phyloP scores from a whole-genome alignment of 2,888 invertebrate species.

The Tridacna crocea region DNA sequence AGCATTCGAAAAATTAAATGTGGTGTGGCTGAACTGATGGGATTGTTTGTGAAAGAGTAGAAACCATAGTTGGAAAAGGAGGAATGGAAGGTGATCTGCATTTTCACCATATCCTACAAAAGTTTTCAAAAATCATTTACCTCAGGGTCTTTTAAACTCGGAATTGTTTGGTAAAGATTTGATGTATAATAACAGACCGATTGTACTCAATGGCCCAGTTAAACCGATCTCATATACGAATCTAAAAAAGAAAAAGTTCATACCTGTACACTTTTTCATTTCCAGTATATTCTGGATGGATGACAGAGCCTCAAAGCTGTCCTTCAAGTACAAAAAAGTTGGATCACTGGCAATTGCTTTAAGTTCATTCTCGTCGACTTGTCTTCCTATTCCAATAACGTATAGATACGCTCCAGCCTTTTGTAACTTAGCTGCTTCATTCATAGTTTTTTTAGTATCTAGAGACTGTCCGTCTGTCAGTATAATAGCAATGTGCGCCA shows the following conservation, averaged over 20 bases:
- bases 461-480: conserved; percentile 69
- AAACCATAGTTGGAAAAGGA: too few relatives aligned
- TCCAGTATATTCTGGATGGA: conserved; percentile 67
- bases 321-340: conserved; percentile 69
- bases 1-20: too few relatives aligned
- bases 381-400: conserved; percentile 62
- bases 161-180: background rate
- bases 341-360: conserved; percentile 71
- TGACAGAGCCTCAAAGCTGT: conserved; percentile 66
- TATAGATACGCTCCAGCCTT: conserved; percentile 57
- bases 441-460: conserved; percentile 40
- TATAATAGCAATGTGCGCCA: conserved; percentile 64
- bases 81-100: background rate
- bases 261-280: conserved; percentile 68
- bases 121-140: background rate
- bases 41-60: too few relatives aligned
- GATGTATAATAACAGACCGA: background rate
- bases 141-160: background rate
- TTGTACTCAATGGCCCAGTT: background rate
- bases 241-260: background rate
- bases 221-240: too few relatives aligned
- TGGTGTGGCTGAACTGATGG: too few relatives aligned
- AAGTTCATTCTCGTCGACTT: conserved; percentile 67
- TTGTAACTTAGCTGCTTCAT: conserved; percentile 55
- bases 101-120: background rate